Percentiles rank a stretch among this genome's conserved stretches.
Conservation (phyloP, 2,113 vertebrate species). For the Tetrax tetrax region DNA sequence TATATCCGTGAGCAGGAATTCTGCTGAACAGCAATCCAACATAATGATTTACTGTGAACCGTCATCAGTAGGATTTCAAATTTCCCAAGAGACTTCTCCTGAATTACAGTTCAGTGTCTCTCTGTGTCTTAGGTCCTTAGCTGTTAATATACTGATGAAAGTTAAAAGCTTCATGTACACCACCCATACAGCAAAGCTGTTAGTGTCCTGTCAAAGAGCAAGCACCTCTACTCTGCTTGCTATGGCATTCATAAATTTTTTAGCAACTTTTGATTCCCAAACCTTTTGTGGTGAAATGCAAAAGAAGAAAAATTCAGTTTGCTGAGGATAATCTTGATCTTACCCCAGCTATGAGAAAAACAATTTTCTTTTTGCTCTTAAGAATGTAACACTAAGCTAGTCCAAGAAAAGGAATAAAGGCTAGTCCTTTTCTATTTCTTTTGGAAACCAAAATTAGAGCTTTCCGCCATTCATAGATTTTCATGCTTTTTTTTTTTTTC, state of each 20-base stretch:
- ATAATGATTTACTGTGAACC: not conserved
- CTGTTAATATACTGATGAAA: not conserved
- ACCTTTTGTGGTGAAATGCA: not conserved
- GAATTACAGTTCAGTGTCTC: not conserved
- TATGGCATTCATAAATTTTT: not conserved
- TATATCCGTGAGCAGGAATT: not conserved
- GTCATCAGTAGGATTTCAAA: conserved; percentile 11
- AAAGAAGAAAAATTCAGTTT: not conserved
- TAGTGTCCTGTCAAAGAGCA: not conserved
- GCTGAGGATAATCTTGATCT: not conserved
- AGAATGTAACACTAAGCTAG: not conserved
- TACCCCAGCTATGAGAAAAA: not conserved
- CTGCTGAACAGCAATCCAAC: not conserved
- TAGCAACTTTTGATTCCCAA: not conserved
- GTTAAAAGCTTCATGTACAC: not conserved
- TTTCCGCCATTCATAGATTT: not conserved
- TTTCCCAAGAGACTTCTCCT: not conserved
- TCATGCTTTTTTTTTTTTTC: not conserved
- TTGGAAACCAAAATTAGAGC: not conserved
- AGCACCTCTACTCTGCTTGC: not conserved
- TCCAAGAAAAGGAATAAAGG: not conserved
- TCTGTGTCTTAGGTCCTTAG: not conserved
- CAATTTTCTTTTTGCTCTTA: not conserved
- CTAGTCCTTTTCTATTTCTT: not conserved
- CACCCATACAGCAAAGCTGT: not conserved